Base-by-base conservation (phyloP, 1,140 invertebrate genomes). In the Drosophila rufa region DNA sequence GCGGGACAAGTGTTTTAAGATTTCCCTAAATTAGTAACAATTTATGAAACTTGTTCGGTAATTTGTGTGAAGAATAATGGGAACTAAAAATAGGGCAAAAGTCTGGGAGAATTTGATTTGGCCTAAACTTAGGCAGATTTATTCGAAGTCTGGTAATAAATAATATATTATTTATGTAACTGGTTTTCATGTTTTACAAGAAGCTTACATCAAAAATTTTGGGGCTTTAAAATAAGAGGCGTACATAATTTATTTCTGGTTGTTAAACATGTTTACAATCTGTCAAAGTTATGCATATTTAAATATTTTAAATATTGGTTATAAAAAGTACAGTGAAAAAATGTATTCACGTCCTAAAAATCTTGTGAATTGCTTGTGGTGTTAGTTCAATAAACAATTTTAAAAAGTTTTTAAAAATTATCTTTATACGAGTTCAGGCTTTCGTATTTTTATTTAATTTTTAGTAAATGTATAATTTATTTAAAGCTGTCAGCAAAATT, bases 1-100 rank as follows among this genome's bases (percentile, higher is more conserved):
- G 67, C 33, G 64, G 36, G 36, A 70, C 67, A 70, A 70, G 67
- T 70, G 67, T 70, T 68, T 70, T 22, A 33, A 14, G 67, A 70
- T 70, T 68, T 67, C 48, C 38, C 36, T 38, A 70, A 70, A 68
- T 70, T 70, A 33, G 30, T 19, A 68, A 19, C 67, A 68, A 70
- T 68, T 70, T 68, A 70, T 68, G 48, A 55, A 70, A 40, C 14
- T 15, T 47, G 47, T 36, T 22, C 27, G 17, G 42, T 67, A 51
- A 66, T 27, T 43, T n/a, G 3, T 36, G 7, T 36, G 33, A 36
- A 9, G 9, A 4, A 1, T 0, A 12, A 27, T 45, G 17, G n/a
- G 25, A 19, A 40, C 40, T 30, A 4, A 6, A 6, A n/a, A 19
- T 19, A 46, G 4, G 4, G 2, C 7, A 15, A 55, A 9, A 3